A percentile compares a stretch with the other conserved stretches of the same genome.
These are phyloP conservation scores for Dicerorhinus sumatrensis DNA, from an alignment of 2,113 vertebrate species.

Conservation along the genomic window DNA sequence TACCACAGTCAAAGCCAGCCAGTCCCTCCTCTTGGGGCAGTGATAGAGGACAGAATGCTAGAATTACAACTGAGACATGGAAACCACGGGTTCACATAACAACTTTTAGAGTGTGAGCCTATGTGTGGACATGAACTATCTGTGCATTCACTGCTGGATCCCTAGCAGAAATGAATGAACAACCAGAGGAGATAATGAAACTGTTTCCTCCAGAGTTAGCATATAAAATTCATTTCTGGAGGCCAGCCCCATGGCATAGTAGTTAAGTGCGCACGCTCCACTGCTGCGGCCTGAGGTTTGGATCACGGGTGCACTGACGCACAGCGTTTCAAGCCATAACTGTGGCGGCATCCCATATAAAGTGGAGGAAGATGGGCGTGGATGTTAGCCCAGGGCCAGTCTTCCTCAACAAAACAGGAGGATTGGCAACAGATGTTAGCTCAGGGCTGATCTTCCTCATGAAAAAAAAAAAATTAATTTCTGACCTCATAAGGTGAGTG, in stretches of 20 bases:
- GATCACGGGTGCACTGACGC: too few relatives aligned
- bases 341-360: too few relatives aligned
- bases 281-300: too few relatives aligned
- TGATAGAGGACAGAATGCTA: neutral
- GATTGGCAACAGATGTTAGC: too few relatives aligned
- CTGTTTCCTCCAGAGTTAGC: neutral
- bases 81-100: neutral
- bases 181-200: neutral
- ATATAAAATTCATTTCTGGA: neutral
- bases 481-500: neutral
- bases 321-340: too few relatives aligned
- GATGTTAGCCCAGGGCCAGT: too few relatives aligned
- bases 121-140: neutral
- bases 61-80: neutral
- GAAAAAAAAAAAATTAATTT: neutral
- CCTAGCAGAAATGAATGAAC: neutral
- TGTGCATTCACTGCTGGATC: neutral
- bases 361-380: too few relatives aligned
- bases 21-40: neutral
- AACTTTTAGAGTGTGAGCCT: neutral
- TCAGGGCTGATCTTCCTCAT: too few relatives aligned
- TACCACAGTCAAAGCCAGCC: neutral
- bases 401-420: too few relatives aligned
- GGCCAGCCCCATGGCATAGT: too few relatives aligned
- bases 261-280: too few relatives aligned